Evolutionary conservation across 2,797 vertebrate species (phyloP).

Genomic region (Betta splendens): DNA sequence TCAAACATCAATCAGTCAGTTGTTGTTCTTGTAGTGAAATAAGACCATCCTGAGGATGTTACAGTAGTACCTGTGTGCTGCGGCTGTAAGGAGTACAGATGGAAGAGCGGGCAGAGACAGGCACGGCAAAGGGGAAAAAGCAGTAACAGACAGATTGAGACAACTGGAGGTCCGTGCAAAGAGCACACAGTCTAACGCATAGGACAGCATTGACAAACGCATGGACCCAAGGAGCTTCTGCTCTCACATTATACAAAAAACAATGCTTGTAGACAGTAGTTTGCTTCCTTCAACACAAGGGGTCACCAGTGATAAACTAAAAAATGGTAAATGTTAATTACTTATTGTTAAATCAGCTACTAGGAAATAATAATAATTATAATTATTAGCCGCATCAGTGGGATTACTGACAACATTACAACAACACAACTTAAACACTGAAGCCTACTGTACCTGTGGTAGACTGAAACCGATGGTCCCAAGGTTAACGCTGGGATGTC

Average conservation of each 20-base stretch:
- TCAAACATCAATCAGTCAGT: neutral
- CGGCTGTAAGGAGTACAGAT: conserved; percentile 63
- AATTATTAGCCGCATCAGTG: too few relatives aligned
- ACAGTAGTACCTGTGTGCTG: conserved; percentile 75
- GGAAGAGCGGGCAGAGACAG: conserved; percentile 70
- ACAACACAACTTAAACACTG: neutral
- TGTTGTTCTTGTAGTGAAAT: conserved; percentile 50
- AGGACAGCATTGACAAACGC: neutral
- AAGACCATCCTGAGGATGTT: conserved; percentile 57
- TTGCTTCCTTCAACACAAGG: too few relatives aligned
- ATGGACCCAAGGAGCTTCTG: neutral
- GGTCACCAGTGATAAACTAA: too few relatives aligned
- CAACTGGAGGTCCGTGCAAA: conserved; percentile 54
- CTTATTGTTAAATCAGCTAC: too few relatives aligned
- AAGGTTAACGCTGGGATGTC: conserved; percentile 80
- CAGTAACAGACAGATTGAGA: conserved; percentile 66
- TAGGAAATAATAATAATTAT: too few relatives aligned
- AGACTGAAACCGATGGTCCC: conserved; percentile 93
- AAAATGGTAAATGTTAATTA: too few relatives aligned
- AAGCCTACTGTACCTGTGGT: conserved; percentile 85
- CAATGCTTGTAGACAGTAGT: too few relatives aligned
- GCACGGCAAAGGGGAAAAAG: conserved; percentile 54
- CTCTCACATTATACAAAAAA: too few relatives aligned
- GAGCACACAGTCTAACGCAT: conserved; percentile 29
- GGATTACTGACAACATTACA: too few relatives aligned